These are phyloP conservation scores for Gambusia yucatana DNA, from an alignment of 2,797 vertebrate species.

Conservation along the genomic window DNA sequence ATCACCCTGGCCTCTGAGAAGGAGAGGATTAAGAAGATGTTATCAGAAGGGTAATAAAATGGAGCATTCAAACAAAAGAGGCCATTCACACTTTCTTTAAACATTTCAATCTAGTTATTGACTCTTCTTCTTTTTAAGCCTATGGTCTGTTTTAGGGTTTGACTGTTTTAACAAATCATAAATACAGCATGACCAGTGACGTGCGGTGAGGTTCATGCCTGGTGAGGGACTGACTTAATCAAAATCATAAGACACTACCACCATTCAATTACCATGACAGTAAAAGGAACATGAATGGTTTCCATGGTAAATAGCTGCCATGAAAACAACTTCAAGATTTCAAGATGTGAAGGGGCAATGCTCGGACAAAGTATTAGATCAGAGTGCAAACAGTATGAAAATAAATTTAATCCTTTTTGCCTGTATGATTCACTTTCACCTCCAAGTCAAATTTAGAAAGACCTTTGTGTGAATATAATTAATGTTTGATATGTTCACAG, in stretches of 20 bases:
- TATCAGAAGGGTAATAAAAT: conserved; percentile 90
- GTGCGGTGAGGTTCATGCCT: too few species aligned
- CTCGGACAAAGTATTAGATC: not conserved
- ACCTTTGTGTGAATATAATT: not conserved
- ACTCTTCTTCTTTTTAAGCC: too few species aligned
- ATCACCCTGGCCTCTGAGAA: conserved; percentile 90
- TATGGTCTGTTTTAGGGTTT: too few species aligned
- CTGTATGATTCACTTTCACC: not conserved
- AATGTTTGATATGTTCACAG: not conserved
- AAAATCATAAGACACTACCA: not conserved
- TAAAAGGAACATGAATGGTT: not conserved
- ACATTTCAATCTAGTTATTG: too few species aligned
- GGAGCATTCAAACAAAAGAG: not conserved
- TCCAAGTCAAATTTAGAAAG: not conserved
- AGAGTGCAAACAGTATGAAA: not conserved
- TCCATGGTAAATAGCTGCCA: not conserved
- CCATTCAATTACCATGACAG: not conserved
- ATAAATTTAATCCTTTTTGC: not conserved
- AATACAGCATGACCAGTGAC: too few species aligned
- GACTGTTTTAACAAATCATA: too few species aligned
- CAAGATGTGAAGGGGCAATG: not conserved
- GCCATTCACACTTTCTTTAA: not conserved
- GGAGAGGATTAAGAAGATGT: conserved; percentile 96
- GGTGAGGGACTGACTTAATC: too few species aligned
- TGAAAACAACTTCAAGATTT: not conserved